Conservation (phyloP, 2,113 vertebrate genomes). For the Oreamnos americanus region DNA sequence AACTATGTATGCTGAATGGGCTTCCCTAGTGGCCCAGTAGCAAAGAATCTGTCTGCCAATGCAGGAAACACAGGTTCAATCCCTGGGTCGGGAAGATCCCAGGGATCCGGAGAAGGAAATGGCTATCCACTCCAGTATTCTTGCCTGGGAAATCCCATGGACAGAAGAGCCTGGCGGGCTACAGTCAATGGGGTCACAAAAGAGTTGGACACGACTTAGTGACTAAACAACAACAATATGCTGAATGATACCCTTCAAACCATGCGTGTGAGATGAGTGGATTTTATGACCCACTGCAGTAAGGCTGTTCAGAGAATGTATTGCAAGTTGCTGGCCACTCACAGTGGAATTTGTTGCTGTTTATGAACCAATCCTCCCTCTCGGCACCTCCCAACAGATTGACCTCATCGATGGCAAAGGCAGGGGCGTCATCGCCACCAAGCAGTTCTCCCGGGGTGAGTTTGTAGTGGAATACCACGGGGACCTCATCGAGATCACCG, state of each 20-base stretch:
- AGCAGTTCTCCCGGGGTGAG: slow-evolving; percentile 91
- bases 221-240: background rate
- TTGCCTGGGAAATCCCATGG: background rate
- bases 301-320: accelerated
- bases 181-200: background rate
- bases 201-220: background rate
- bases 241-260: accelerated
- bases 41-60: background rate
- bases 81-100: background rate
- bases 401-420: slow-evolving; percentile 93
- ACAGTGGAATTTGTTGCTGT: accelerated
- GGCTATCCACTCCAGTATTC: background rate
- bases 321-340: accelerated
- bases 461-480: slow-evolving; percentile 98
- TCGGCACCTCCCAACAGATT: slow-evolving; percentile 80
- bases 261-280: accelerated
- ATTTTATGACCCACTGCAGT: accelerated
- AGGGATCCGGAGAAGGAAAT: background rate
- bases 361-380: background rate
- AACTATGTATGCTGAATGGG: accelerated
- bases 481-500: slow-evolving; percentile 92
- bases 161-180: background rate
- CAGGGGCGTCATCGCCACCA: slow-evolving; percentile 92
- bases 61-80: background rate
- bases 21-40: background rate